Evolutionary conservation across 1,140 invertebrate genomes (phyloP).

Genomic region (Dendroctonus ponderosae): DNA sequence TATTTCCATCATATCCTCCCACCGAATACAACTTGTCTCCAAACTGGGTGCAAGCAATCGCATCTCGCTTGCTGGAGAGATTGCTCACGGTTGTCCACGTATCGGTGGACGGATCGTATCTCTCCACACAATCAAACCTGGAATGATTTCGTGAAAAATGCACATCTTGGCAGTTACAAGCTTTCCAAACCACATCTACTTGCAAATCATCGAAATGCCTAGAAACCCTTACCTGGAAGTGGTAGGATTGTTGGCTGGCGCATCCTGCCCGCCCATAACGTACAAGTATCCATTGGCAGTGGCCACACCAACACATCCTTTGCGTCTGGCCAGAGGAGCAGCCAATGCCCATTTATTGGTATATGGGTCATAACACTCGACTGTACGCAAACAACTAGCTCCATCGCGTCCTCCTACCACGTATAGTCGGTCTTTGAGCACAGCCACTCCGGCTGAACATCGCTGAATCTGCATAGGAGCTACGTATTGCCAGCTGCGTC

Average conservation of each 20-base stretch:
- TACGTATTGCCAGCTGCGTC: slow-evolving; percentile 83
- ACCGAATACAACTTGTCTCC: slow-evolving; percentile 87
- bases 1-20: slow-evolving; percentile 94
- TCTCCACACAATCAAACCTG: slow-evolving; percentile 84
- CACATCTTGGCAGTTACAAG: no score
- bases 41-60: slow-evolving; percentile 86
- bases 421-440: slow-evolving; percentile 83
- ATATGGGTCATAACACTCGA: slow-evolving; percentile 91
- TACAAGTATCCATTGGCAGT: slow-evolving; percentile 81
- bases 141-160: not conserved
- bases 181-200: no score
- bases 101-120: slow-evolving; percentile 76
- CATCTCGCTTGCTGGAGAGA: slow-evolving; percentile 83
- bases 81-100: slow-evolving; percentile 88
- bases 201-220: no score
- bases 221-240: slow-evolving; percentile 57
- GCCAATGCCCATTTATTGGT: slow-evolving; percentile 86
- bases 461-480: slow-evolving; percentile 82
- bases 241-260: slow-evolving; percentile 78
- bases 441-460: slow-evolving; percentile 85
- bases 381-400: slow-evolving; percentile 83
- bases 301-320: slow-evolving; percentile 87
- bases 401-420: slow-evolving; percentile 92
- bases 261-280: slow-evolving; percentile 87
- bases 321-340: slow-evolving; percentile 82